Conservation (phyloP, 2,113 vertebrate genomes). For the Ptyas mucosa region DNA sequence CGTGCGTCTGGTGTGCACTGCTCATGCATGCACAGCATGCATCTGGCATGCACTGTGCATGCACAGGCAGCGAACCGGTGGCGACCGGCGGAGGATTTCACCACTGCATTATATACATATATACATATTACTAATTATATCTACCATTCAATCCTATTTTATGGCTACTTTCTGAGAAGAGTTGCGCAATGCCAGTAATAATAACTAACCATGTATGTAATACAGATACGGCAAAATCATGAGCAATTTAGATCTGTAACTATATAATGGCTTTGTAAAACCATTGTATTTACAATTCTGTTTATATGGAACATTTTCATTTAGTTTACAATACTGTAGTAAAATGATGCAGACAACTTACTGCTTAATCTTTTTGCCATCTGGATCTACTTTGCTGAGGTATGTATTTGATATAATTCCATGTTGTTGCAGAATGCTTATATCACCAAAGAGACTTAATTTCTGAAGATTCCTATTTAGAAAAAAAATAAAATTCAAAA, state of each 20-base stretch:
- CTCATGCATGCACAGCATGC: no score
- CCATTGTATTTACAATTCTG: neutral
- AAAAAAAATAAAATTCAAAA: constrained; percentile 39
- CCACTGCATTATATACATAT: neutral
- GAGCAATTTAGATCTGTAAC: neutral
- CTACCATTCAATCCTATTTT: neutral
- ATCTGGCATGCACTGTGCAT: no score
- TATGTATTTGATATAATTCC: constrained; percentile 85
- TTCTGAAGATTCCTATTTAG: constrained; percentile 89
- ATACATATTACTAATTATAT: neutral
- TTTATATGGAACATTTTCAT: neutral
- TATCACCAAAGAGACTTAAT: constrained; percentile 93
- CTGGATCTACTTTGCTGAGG: constrained; percentile 89
- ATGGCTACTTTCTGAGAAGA: neutral
- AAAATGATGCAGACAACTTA: constrained; percentile 69
- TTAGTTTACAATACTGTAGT: neutral
- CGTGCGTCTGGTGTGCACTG: no score
- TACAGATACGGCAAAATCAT: neutral
- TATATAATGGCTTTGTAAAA: neutral
- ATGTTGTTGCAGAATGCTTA: constrained; percentile 89
- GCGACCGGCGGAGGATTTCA: no score
- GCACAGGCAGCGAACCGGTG: no score
- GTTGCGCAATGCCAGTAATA: neutral
- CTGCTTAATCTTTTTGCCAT: constrained; percentile 96
- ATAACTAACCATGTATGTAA: neutral